A percentile compares a stretch with the other conserved stretches of the same genome.
Evolutionary conservation across 2,113 vertebrate species (phyloP).

Genomic region (Crotalus horridus): DNA sequence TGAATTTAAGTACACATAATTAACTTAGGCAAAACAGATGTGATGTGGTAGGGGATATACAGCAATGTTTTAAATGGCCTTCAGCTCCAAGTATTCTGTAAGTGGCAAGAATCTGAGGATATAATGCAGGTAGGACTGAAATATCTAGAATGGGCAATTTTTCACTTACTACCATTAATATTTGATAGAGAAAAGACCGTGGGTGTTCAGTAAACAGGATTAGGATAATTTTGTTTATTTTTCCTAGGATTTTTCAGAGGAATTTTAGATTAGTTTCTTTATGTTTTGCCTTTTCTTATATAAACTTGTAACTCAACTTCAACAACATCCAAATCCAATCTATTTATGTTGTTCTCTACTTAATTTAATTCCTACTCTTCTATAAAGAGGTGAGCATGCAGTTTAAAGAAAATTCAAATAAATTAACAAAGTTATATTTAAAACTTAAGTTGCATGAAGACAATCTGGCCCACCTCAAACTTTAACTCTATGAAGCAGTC

Average conservation of each 20-base stretch:
- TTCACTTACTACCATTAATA: neutral
- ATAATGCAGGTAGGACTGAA: neutral
- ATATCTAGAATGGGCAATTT: neutral
- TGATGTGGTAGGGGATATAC: too few species aligned
- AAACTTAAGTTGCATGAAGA: neutral
- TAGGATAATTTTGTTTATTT: neutral
- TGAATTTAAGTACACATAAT: neutral
- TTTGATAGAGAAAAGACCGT: neutral
- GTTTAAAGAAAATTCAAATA: neutral
- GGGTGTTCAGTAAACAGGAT: neutral
- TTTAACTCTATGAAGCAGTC: neutral
- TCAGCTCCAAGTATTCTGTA: neutral
- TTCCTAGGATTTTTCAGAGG: neutral
- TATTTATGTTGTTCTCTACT: neutral
- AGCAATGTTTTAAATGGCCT: neutral
- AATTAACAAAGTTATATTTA: neutral
- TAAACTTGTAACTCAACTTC: neutral
- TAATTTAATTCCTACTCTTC: neutral
- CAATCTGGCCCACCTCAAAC: neutral
- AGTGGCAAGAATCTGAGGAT: neutral
- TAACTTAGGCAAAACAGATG: neutral
- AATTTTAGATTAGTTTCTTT: neutral
- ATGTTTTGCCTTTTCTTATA: neutral
- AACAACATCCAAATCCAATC: neutral
- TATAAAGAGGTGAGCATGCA: neutral